Conservation (phyloP, 2,888 invertebrate genomes). For the Eilema caniola region DNA sequence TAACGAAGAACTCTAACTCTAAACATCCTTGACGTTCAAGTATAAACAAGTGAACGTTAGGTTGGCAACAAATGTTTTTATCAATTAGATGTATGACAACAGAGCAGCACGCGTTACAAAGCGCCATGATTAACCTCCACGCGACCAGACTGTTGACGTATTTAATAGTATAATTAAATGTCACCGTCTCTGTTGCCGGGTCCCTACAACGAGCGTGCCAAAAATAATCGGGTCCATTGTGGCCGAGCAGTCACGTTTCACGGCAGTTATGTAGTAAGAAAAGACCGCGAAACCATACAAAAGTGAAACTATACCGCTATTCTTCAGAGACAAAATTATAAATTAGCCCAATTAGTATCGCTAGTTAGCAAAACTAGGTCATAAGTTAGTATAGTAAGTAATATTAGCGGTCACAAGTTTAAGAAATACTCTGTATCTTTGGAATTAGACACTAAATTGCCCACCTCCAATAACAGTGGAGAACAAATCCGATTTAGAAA, state of each 20-base stretch:
- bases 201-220: slow-evolving; percentile 37
- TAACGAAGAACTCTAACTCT: neutral
- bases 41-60: slow-evolving; percentile 29
- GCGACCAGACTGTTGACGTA: slow-evolving; percentile 51
- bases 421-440: slow-evolving; percentile 23
- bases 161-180: slow-evolving; percentile 49
- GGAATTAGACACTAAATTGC: slow-evolving; percentile 28
- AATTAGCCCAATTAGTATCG: neutral
- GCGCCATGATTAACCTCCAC: slow-evolving; percentile 49
- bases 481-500: slow-evolving; percentile 27
- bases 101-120: slow-evolving; percentile 28
- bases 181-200: slow-evolving; percentile 46
- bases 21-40: slow-evolving; percentile 23
- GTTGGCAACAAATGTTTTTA: slow-evolving; percentile 41
- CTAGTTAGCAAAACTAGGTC: neutral
- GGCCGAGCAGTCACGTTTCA: slow-evolving; percentile 36
- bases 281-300: slow-evolving; percentile 30
- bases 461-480: slow-evolving; percentile 16
- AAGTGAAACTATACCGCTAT: slow-evolving; percentile 36
- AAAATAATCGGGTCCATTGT: slow-evolving; percentile 43
- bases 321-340: slow-evolving; percentile 16
- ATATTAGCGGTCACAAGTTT: slow-evolving; percentile 11
- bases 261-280: slow-evolving; percentile 38
- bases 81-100: slow-evolving; percentile 31
- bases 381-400: neutral